Percentiles rank a stretch among this genome's conserved stretches.
Evolutionary conservation across 2,113 vertebrate species (phyloP).

Genomic region (Chlorodrepanis virens): DNA sequence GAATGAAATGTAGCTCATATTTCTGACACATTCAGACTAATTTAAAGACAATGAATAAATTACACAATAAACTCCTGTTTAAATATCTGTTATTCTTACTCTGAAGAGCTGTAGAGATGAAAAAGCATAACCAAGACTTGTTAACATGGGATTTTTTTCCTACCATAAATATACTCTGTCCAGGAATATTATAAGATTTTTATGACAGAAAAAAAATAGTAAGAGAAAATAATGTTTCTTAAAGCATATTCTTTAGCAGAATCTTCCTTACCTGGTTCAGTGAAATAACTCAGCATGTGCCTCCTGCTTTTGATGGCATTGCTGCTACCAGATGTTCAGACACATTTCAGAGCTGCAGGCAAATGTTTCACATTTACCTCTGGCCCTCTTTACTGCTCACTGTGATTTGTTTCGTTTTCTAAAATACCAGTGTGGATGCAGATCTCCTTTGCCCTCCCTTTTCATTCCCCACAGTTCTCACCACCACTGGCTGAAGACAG

Average conservation of each 20-base stretch:
- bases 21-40: not conserved
- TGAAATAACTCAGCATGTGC: not conserved
- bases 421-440: not conserved
- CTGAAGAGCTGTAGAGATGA: not conserved
- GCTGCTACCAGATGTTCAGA: not conserved
- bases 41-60: not conserved
- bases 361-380: not conserved
- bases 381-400: not conserved
- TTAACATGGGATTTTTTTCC: not conserved
- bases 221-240: not conserved
- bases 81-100: not conserved
- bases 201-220: not conserved
- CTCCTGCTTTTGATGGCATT: not conserved
- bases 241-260: not conserved
- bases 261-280: not conserved
- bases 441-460: not conserved
- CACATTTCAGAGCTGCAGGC: accelerated
- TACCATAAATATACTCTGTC: accelerated
- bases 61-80: not conserved
- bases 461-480: not conserved
- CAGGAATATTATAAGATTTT: not conserved
- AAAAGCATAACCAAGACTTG: not conserved
- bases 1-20: not conserved
- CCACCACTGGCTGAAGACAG: not conserved
- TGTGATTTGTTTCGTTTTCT: not conserved